Evolutionary conservation across 2,888 invertebrate genomes (phyloP).

Genomic region (Teleiodes luculella): DNA sequence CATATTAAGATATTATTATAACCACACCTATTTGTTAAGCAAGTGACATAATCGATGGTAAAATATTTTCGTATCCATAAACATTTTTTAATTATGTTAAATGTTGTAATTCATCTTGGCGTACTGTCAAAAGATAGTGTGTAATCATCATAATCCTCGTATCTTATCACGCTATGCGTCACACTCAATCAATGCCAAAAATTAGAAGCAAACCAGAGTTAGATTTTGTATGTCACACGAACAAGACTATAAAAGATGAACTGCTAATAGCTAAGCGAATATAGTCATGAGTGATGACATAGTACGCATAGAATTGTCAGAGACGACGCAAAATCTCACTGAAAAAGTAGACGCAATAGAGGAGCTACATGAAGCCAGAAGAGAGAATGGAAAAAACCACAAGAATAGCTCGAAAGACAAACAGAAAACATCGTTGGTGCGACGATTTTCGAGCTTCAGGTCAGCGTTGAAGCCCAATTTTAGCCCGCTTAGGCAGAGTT

Average conservation of each 20-base stretch:
- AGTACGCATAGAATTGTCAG: conserved; percentile 41
- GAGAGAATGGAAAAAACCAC: conserved; percentile 25
- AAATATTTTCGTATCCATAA: no score
- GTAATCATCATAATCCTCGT: conserved; percentile 21
- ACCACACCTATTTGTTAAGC: no score
- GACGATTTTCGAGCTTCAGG: conserved; percentile 43
- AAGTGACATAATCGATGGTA: no score
- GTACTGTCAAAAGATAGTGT: conserved; percentile 4
- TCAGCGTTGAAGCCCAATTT: conserved; percentile 46
- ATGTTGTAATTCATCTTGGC: conserved; percentile 7
- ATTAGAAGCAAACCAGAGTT: conserved; percentile 42
- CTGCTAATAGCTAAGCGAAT: conserved; percentile 32
- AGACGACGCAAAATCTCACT: conserved; percentile 33
- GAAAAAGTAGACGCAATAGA: conserved; percentile 30
- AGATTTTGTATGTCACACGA: conserved; percentile 47
- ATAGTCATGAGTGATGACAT: conserved; percentile 59
- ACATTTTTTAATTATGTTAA: neutral
- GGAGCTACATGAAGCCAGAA: conserved; percentile 26
- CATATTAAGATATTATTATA: no score
- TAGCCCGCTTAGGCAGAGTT: conserved; percentile 42
- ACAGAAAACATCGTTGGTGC: conserved; percentile 32
- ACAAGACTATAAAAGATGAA: conserved; percentile 46
- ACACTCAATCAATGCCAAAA: conserved; percentile 75
- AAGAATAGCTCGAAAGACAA: conserved; percentile 27
- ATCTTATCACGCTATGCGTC: conserved; percentile 64